Percentiles rank a stretch among this genome's conserved stretches.
phyloP scores from a whole-genome alignment of 1,140 invertebrate genomes.

The Leguminivora glycinivorella region DNA sequence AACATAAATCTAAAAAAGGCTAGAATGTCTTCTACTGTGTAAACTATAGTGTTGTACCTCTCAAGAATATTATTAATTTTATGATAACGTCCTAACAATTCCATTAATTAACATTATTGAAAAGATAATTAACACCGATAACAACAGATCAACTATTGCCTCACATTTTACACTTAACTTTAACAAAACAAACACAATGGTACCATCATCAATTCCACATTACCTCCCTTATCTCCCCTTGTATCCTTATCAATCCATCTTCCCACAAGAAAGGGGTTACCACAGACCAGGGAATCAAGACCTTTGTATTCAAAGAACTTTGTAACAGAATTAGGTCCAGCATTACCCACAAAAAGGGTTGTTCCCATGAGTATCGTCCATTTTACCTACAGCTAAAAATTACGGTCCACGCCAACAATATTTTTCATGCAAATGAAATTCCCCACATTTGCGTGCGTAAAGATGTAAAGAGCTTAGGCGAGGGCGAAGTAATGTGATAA shows the following conservation, averaged over 20 bases:
- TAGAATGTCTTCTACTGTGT: too few species aligned
- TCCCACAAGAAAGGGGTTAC: conserved; percentile 1
- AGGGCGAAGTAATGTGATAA: conserved; percentile 21
- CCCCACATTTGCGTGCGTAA: conserved; percentile 21
- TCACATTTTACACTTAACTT: conserved; percentile 1
- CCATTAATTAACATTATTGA: neutral
- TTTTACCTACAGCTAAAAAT: conserved; percentile 25
- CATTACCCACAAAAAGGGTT: conserved; percentile 27
- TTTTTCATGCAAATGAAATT: conserved; percentile 36
- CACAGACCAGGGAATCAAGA: neutral
- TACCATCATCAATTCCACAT: neutral
- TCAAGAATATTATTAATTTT: too few species aligned
- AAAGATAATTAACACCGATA: conserved; percentile 13
- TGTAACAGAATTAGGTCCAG: neutral
- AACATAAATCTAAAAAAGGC: too few species aligned
- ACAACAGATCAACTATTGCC: neutral
- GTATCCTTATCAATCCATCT: neutral
- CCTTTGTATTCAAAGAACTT: neutral
- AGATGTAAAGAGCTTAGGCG: conserved; percentile 10
- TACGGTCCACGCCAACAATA: conserved; percentile 24
- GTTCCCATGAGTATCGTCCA: conserved; percentile 31
- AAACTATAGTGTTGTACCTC: too few species aligned
- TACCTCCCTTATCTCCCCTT: conserved; percentile 5
- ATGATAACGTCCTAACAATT: neutral
- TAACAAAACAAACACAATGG: neutral